phyloP scores from a whole-genome alignment of 2,888 invertebrate genomes.

The Rhagonycha fulva region DNA sequence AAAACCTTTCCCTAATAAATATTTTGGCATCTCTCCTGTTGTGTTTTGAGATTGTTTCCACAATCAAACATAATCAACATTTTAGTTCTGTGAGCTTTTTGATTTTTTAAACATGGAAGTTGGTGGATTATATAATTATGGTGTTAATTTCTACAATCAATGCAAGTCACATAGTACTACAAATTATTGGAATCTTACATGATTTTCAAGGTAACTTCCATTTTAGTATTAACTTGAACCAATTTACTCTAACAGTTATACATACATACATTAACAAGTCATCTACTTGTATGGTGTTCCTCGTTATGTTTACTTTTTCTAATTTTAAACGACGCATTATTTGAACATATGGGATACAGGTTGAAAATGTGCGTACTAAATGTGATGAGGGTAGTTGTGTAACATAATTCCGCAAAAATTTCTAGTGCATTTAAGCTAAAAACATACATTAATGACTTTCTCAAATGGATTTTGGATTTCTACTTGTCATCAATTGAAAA shows the following conservation, averaged over 20 bases:
- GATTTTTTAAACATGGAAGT: neutral
- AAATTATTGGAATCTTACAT: conserved; percentile 22
- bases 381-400: neutral
- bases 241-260: conserved; percentile 21
- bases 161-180: conserved; percentile 18
- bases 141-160: neutral
- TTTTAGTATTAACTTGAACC: conserved; percentile 10
- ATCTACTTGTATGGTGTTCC: conserved; percentile 14
- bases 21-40: no score
- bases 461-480: neutral
- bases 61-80: no score
- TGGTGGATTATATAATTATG: neutral
- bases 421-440: neutral
- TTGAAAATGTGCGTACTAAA: neutral
- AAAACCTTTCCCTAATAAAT: no score
- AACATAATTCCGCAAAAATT: conserved; percentile 1
- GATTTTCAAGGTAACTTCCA: conserved; percentile 31
- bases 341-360: neutral
- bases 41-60: no score
- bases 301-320: neutral
- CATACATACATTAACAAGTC: conserved; percentile 21
- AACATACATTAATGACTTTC: neutral
- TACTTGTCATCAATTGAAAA: neutral
- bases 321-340: neutral
- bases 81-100: no score